These are phyloP conservation scores for Psilopsiagon aymara DNA, from an alignment of 2,113 vertebrate species.

Conservation along the genomic window DNA sequence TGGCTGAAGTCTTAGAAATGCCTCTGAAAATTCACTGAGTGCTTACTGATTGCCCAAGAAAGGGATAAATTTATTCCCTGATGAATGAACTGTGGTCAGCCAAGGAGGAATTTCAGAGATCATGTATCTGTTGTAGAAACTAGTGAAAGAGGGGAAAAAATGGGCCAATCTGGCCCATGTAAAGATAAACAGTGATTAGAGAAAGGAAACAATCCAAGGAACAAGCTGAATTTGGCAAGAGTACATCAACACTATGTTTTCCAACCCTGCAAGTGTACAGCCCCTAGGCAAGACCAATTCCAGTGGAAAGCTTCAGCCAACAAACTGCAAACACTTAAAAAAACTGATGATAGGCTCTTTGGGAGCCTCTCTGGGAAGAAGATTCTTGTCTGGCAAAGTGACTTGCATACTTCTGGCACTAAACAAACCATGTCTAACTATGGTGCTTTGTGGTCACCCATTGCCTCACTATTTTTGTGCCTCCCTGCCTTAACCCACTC, in stretches of 20 bases:
- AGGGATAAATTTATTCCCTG: conserved; percentile 2
- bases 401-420: conserved; percentile 42
- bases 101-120: conserved; percentile 47
- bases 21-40: background rate
- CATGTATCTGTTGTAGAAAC: conserved; percentile 25
- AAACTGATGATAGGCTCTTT: conserved; percentile 50
- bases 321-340: conserved; percentile 28
- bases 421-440: conserved; percentile 37
- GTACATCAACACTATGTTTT: conserved; percentile 37
- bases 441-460: conserved; percentile 38
- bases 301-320: conserved; percentile 52
- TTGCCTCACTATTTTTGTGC: conserved; percentile 25
- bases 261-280: conserved; percentile 65
- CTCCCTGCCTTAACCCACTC: background rate
- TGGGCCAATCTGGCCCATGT: conserved; percentile 58
- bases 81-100: conserved; percentile 37
- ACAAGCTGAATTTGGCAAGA: conserved; percentile 68
- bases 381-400: conserved; percentile 32
- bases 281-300: conserved; percentile 58
- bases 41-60: background rate
- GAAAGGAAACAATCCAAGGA: conserved; percentile 66
- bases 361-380: conserved; percentile 37
- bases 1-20: background rate
- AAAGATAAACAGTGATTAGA: conserved; percentile 72
- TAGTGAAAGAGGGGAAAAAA: conserved; percentile 54